phyloP scores from a whole-genome alignment of 2,797 vertebrate genomes.

The Schizothorax lantsangensis region DNA sequence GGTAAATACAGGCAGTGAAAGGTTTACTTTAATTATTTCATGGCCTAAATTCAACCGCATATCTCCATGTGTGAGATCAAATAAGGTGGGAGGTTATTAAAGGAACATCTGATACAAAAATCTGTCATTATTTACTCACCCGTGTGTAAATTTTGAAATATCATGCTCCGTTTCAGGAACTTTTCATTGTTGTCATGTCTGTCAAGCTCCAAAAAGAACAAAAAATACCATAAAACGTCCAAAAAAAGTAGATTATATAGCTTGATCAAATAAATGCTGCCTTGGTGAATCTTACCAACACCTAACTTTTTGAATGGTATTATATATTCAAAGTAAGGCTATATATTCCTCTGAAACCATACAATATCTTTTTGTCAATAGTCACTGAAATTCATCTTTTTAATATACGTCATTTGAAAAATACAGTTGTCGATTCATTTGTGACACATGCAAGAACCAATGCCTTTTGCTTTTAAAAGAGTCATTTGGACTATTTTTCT shows the following conservation, averaged over 20 bases:
- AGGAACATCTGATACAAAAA: neutral
- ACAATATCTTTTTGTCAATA: neutral
- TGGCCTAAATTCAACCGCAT: neutral
- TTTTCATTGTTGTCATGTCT: neutral
- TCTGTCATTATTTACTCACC: neutral
- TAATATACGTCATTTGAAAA: neutral
- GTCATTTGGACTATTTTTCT: neutral
- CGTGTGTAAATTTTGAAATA: neutral
- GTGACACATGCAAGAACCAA: neutral
- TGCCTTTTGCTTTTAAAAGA: neutral
- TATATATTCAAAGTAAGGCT: neutral
- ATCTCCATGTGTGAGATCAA: neutral
- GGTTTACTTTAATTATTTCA: conserved; percentile 39
- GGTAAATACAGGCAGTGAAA: conserved; percentile 36
- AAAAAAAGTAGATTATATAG: neutral
- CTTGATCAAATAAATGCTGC: neutral
- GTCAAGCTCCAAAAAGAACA: neutral
- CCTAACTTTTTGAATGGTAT: neutral
- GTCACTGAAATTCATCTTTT: neutral
- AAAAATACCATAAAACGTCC: neutral
- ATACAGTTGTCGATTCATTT: neutral
- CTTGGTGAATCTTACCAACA: neutral
- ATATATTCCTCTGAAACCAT: neutral
- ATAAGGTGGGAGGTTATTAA: neutral
- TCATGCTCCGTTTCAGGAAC: neutral